These are phyloP conservation scores for Novumbra hubbsi DNA, from an alignment of 2,797 vertebrate genomes.

Conservation along the genomic window DNA sequence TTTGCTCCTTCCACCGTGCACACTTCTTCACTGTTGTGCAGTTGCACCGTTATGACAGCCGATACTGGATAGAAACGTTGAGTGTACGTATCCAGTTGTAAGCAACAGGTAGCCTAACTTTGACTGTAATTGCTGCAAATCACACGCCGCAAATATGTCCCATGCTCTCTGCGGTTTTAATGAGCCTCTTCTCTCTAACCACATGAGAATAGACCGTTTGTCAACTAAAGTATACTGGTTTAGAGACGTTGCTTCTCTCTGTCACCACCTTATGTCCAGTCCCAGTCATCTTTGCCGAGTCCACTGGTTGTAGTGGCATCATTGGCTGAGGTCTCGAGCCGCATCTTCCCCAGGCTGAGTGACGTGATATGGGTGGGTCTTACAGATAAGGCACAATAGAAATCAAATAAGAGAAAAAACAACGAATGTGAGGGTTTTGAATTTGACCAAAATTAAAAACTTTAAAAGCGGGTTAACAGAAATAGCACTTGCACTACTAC, in stretches of 20 bases:
- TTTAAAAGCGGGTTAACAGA: constrained; percentile 11
- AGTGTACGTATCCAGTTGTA: neutral
- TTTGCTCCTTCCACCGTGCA: neutral
- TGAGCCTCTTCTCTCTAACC: neutral
- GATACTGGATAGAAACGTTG: neutral
- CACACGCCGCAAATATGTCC: neutral
- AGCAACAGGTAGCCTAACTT: neutral
- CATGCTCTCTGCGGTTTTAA: neutral
- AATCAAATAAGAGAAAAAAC: constrained; percentile 28
- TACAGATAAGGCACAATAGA: constrained; percentile 20
- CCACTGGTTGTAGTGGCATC: neutral
- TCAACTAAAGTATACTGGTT: neutral
- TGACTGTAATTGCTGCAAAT: neutral
- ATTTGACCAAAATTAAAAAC: constrained; percentile 28
- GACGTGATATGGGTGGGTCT: constrained; percentile 43
- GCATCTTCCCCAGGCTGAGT: constrained; percentile 28
- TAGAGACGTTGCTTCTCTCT: constrained; percentile 5
- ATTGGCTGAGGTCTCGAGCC: constrained; percentile 25
- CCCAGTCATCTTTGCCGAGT: neutral
- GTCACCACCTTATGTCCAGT: constrained; percentile 10
- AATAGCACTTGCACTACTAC: neutral
- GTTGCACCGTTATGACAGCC: neutral
- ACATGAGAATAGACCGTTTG: neutral
- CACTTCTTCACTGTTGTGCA: neutral
- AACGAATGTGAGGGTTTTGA: constrained; percentile 3